Evolutionary conservation across 2,888 invertebrate species (phyloP).

Genomic region (Nephrotoma guestfalica): DNA sequence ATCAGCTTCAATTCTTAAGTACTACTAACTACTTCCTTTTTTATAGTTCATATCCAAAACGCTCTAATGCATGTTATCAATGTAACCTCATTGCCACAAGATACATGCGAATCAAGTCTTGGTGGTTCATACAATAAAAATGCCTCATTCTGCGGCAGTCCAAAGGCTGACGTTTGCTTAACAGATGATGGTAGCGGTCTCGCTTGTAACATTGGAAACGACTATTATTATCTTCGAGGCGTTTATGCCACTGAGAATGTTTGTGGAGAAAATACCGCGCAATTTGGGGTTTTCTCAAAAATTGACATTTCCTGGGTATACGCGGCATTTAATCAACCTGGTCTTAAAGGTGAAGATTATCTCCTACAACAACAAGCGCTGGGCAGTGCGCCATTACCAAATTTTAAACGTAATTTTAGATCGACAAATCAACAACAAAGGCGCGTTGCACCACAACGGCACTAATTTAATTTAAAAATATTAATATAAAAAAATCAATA

Average conservation of each 20-base stretch:
- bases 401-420: not conserved
- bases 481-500: not conserved
- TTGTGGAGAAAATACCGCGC: constrained; percentile 37
- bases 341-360: not conserved
- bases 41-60: constrained; percentile 55
- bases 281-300: constrained; percentile 42
- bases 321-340: constrained; percentile 15
- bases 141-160: constrained; percentile 54
- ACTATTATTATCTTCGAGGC: constrained; percentile 53
- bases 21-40: not conserved
- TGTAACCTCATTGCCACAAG: constrained; percentile 46
- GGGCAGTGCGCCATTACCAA: not conserved
- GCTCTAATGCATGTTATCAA: constrained; percentile 61
- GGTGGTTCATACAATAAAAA: constrained; percentile 38
- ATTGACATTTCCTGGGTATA: constrained; percentile 44
- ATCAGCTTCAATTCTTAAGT: not conserved
- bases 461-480: not conserved
- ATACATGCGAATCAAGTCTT: constrained; percentile 40
- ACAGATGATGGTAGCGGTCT: constrained; percentile 68
- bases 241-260: constrained; percentile 64
- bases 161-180: constrained; percentile 59
- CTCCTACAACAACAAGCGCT: not conserved
- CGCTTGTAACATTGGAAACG: constrained; percentile 57
- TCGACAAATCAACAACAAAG: not conserved
- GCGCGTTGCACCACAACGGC: not conserved